These are phyloP conservation scores for Hippoglossus hippoglossus DNA, from an alignment of 2,797 vertebrate genomes.

Conservation along the genomic window DNA sequence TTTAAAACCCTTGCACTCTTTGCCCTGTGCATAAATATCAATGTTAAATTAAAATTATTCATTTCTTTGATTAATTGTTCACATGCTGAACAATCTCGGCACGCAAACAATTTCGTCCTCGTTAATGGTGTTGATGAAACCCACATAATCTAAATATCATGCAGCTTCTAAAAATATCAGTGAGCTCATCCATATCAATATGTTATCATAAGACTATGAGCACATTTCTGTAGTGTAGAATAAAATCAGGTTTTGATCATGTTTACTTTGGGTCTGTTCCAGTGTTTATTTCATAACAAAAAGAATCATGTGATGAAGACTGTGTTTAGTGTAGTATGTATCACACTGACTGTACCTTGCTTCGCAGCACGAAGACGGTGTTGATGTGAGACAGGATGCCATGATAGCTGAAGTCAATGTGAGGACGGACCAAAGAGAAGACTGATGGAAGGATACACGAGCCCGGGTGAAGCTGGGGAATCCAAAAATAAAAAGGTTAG, in stretches of 20 bases:
- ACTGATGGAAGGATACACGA: conserved; percentile 94
- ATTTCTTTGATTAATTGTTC: conserved; percentile 8
- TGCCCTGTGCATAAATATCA: background rate
- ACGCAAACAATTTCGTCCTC: conserved; percentile 15
- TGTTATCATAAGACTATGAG: conserved; percentile 10
- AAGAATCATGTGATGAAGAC: background rate
- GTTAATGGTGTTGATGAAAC: conserved; percentile 23
- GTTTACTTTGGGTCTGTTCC: conserved; percentile 3
- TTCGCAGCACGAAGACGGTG: conserved; percentile 97
- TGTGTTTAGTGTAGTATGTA: background rate
- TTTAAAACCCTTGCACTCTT: background rate
- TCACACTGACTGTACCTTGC: conserved; percentile 88
- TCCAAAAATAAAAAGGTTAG: conserved; percentile 21
- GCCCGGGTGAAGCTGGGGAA: conserved; percentile 93
- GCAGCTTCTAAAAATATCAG: conserved; percentile 40
- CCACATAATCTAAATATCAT: conserved; percentile 20
- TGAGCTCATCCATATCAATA: conserved; percentile 41
- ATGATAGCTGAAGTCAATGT: conserved; percentile 98
- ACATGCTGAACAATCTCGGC: conserved; percentile 8
- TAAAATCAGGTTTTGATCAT: conserved; percentile 19
- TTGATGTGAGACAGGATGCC: conserved; percentile 99
- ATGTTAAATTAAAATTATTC: background rate
- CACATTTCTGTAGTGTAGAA: conserved; percentile 10
- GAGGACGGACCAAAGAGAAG: conserved; percentile 97
- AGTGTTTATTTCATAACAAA: conserved; percentile 12